These are phyloP conservation scores for Ancistrus triradiatus DNA, from an alignment of 2,113 vertebrate species.

Conservation along the genomic window DNA sequence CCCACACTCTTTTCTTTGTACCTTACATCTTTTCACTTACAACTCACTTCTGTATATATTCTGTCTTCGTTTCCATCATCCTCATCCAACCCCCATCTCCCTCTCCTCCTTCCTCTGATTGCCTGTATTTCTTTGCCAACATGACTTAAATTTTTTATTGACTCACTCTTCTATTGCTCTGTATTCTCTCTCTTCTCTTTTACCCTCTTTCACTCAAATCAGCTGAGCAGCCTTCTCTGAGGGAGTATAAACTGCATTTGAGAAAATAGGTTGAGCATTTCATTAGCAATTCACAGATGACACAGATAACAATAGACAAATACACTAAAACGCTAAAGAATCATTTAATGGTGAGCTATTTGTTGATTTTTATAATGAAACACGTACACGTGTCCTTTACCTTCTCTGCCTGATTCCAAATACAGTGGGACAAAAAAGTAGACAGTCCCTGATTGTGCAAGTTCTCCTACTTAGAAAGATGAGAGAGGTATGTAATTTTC, in stretches of 20 bases:
- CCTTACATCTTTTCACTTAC: neutral
- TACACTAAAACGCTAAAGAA: too few relatives aligned
- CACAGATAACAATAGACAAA: too few relatives aligned
- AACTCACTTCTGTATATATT: neutral
- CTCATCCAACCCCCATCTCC: slow-evolving; percentile 47
- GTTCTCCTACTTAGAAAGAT: too few relatives aligned
- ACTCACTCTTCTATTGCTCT: slow-evolving; percentile 50
- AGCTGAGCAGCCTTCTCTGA: slow-evolving; percentile 10
- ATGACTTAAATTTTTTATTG: slow-evolving; percentile 65
- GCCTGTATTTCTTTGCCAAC: slow-evolving; percentile 60
- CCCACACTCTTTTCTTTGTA: neutral
- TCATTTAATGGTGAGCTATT: too few relatives aligned
- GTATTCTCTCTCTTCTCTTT: slow-evolving; percentile 27
- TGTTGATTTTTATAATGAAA: too few relatives aligned
- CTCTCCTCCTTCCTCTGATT: slow-evolving; percentile 18
- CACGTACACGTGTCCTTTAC: too few relatives aligned
- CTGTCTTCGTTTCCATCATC: neutral
- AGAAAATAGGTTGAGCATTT: too few relatives aligned
- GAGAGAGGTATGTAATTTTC: too few relatives aligned
- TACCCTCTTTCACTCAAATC: neutral
- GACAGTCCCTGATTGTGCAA: too few relatives aligned
- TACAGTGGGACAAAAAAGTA: too few relatives aligned
- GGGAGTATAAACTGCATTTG: neutral
- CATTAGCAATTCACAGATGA: too few relatives aligned
- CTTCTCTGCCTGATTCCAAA: too few relatives aligned